Evolutionary conservation across 1,140 invertebrate species (phyloP).

Genomic region (Thaumetopoea pityocampa): DNA sequence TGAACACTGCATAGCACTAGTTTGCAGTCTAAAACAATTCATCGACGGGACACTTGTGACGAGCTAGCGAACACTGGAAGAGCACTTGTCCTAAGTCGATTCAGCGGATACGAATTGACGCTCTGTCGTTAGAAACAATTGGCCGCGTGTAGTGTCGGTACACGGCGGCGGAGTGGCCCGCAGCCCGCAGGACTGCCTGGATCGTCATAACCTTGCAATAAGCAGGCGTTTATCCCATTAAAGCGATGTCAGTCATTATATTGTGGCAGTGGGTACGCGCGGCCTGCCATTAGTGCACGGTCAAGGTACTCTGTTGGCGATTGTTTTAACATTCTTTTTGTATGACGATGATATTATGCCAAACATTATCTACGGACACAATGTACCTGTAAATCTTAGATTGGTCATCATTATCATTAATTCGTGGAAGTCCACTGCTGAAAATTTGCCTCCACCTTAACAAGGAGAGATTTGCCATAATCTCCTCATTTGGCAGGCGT

Average conservation of each 20-base stretch:
- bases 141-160: constrained; percentile 47
- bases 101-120: constrained; percentile 67
- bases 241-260: constrained; percentile 53
- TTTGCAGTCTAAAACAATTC: constrained; percentile 10
- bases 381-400: too few species aligned
- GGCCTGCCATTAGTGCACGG: constrained; percentile 53
- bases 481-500: too few species aligned
- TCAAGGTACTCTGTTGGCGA: constrained; percentile 53
- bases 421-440: too few species aligned
- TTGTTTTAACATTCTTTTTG: too few species aligned
- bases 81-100: constrained; percentile 63
- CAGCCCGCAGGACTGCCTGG: constrained; percentile 51
- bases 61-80: constrained; percentile 31
- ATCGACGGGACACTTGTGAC: constrained; percentile 10
- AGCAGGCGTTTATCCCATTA: constrained; percentile 69
- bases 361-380: too few species aligned
- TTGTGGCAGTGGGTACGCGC: constrained; percentile 51
- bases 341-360: too few species aligned
- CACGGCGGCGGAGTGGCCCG: constrained; percentile 37
- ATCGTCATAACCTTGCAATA: constrained; percentile 62
- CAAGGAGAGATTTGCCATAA: too few species aligned
- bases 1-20: constrained; percentile 3
- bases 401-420: too few species aligned
- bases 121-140: constrained; percentile 67
- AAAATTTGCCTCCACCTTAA: too few species aligned